Percentiles rank a stretch among this genome's conserved stretches.
phyloP scores from a whole-genome alignment of 2,113 vertebrate genomes.

The Mormoops blainvillei region DNA sequence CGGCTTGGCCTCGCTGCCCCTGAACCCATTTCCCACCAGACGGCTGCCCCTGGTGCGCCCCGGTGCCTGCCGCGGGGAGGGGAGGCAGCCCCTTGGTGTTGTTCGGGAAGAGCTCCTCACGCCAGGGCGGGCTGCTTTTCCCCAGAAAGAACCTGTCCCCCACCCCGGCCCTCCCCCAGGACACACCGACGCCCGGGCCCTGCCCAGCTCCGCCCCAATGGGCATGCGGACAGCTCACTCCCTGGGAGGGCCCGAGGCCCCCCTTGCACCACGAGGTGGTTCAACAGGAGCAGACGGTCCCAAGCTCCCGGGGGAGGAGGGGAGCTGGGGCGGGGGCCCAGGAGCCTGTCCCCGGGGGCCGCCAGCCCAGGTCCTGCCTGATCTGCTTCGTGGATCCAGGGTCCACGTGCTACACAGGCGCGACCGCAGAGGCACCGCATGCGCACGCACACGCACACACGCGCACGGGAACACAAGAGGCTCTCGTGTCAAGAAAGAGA shows the following conservation, averaged over 20 bases:
- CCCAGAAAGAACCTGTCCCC: background rate
- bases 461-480: fast-evolving
- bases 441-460: background rate
- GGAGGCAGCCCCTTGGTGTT: background rate
- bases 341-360: fast-evolving
- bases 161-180: background rate
- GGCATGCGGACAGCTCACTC: fast-evolving
- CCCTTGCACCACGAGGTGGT: background rate
- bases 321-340: fast-evolving
- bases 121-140: background rate
- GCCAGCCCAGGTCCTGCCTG: background rate
- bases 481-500: background rate
- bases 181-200: background rate
- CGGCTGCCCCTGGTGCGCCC: fast-evolving
- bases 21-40: fast-evolving
- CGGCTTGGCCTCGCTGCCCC: fast-evolving
- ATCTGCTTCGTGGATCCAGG: fast-evolving
- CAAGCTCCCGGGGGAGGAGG: fast-evolving
- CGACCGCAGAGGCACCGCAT: background rate
- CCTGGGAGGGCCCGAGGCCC: background rate
- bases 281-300: background rate
- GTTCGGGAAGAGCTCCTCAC: background rate
- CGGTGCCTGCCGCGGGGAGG: fast-evolving
- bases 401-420: fast-evolving
- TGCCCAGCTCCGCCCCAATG: too few relatives aligned